Base-by-base conservation (phyloP, 2,797 vertebrate genomes). In the Schizopygopsis malacanthus region DNA sequence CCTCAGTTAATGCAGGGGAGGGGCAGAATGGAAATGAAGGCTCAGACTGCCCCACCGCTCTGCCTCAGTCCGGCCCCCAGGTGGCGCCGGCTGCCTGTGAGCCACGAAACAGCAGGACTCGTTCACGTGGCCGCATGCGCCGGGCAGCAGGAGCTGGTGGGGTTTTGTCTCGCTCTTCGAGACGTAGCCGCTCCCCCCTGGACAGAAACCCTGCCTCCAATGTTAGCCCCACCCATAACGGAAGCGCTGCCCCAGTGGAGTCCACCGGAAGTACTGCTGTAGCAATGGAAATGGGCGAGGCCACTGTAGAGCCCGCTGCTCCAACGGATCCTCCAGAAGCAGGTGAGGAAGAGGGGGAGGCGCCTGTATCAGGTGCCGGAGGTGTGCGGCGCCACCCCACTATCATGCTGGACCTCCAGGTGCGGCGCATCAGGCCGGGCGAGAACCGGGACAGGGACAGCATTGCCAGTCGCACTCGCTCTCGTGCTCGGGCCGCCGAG, bases 391-490 rank as follows among this genome's bases (percentile, higher is more conserved):
- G 96, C 22, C 97, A 97, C 83, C 97, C 98, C 0, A 97, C 97
- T 22, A 98, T 98, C 91, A 98, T 97, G 89, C 91, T 99, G 91
- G 97, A 99, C 90, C 95, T 98, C 89, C 98, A 99, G 89, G 97
- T 99, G 88, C 96, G 97, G 89, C 95, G 97, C 91, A 97, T 98
- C 91, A 96, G 95, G 83, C 96, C 97, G 1, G 97, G 97, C 47
- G 98, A 99, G 91, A 97, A 96, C 92, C 92, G 98, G n/a, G 97
- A 98, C 91, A 92, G 95, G 78, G 97, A 99, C 91, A 98, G 97
- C 91, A 97, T 98, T 16, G 98, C 97, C 70, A 98, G 95, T 52
- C 96, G 98, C 91, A 99, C 97, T 22, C 96, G 97, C 45, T 98
- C 98, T 65, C 96, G 97, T 70, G 95, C 94, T 33, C 96, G 97